Conservation (phyloP, 1,140 invertebrate genomes). For the Lanistes nyassanus region DNA sequence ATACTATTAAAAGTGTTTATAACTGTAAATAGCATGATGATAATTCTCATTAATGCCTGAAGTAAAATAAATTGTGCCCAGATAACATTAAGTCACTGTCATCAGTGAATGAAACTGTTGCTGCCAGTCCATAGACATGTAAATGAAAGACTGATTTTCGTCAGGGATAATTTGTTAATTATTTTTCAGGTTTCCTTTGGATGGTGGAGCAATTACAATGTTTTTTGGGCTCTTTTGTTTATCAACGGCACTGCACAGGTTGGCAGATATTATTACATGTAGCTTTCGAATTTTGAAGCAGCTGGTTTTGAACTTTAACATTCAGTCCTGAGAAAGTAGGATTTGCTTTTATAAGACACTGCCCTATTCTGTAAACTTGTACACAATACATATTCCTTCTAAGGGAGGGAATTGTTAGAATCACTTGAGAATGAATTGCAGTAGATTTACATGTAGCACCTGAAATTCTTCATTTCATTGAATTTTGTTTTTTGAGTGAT, state of each 20-base stretch:
- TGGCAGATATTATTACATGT: constrained; percentile 14
- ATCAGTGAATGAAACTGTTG: background rate
- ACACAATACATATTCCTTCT: background rate
- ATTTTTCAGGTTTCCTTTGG: constrained; percentile 65
- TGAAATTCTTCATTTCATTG: background rate
- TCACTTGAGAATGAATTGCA: background rate
- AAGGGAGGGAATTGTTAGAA: background rate
- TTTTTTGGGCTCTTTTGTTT: constrained; percentile 66
- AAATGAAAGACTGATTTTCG: no score
- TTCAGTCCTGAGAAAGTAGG: no score
- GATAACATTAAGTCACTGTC: background rate
- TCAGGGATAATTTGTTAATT: no score
- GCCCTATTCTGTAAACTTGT: background rate
- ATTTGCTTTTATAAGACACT: no score
- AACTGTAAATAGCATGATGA: background rate
- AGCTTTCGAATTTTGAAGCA: background rate
- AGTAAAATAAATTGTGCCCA: background rate
- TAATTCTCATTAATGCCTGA: background rate
- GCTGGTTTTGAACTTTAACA: background rate
- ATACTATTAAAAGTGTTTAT: background rate
- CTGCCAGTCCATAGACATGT: no score
- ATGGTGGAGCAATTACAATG: constrained; percentile 60
- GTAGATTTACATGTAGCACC: background rate
- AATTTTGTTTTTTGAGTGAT: background rate
- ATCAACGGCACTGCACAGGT: constrained; percentile 70